Evolutionary conservation across 23 tunicate genomes (phyloP).

Genomic region (Oikopleura vanhoeffeni): DNA sequence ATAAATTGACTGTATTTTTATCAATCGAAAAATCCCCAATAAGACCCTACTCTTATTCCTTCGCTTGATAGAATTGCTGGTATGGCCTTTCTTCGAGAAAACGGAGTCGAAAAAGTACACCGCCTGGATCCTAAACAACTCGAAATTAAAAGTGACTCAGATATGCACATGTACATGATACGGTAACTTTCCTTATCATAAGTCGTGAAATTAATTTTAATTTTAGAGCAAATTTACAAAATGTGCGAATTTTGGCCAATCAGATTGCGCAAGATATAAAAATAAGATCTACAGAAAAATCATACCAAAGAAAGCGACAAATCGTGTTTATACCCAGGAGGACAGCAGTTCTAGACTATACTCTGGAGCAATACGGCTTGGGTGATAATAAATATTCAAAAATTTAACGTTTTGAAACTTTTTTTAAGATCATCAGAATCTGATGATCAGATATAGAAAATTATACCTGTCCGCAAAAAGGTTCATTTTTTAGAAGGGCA

Average conservation of each 20-base stretch:
- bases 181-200: no score
- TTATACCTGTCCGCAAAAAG: no score
- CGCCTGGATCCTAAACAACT: not conserved
- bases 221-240: not conserved
- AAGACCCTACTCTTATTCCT: not conserved
- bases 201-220: no score
- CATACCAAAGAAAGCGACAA: constrained; percentile 1
- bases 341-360: not conserved
- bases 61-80: not conserved
- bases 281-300: not conserved
- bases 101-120: not conserved
- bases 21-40: no score
- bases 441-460: no score
- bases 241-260: not conserved
- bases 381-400: no score
- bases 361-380: not conserved
- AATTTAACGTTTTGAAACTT: no score
- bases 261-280: not conserved
- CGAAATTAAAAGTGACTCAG: not conserved
- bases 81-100: not conserved
- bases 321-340: not conserved
- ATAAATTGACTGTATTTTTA: no score
- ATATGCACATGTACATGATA: not conserved
- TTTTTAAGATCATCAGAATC: no score
- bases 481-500: no score